Evolutionary conservation across 1,140 invertebrate genomes (phyloP), one percentile per base, ranked within the genome.

Genomic region (Daktulosphaira vitifoliae): DNA sequence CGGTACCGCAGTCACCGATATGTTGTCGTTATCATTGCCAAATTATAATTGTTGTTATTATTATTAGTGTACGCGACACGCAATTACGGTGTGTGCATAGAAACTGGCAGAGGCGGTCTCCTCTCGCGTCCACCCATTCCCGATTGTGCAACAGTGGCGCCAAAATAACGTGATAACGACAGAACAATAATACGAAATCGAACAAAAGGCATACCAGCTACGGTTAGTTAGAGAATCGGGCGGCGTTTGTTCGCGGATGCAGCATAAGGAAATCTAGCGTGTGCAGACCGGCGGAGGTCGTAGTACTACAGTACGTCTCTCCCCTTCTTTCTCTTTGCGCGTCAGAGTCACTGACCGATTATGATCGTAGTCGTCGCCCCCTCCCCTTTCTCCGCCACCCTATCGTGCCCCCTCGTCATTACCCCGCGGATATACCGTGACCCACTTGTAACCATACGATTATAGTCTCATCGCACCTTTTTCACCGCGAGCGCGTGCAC

Each of bases 261-360:
- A 9, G 53, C 22, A 42, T 37, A 56, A 56, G 53, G 53, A 44
- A 56, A 56, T 44, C 53, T 16, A 15, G 53, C 42, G 23, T 44
- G n/a, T 16, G 22, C 23, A 2, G 29, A 33, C 29, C 22, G 37
- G 13, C 52, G 16, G 52, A 20, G 16, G 26, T 11, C 26, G 46
- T 20, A 11, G 29, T 6, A 11, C 5, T 33, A 33, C 52, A 20
- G 20, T 22, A 2, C 37, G 11, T 20, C 29, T 11, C 29, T 33
- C 39, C 53, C 38, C 29, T 4, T 2, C 1, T 22, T 29, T 39
- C 18, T 37, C 26, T 1, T 3, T 38, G 25, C 38, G 38, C 37
- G 20, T 8, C 13, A 22, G 37, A 54, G 53, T 56, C 53, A 56
- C 54, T 29, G 54, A 59, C 54, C 54, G 54, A 59, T 11, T 44